phyloP scores from a whole-genome alignment of 2,888 invertebrate genomes.

The Lypha dubia region DNA sequence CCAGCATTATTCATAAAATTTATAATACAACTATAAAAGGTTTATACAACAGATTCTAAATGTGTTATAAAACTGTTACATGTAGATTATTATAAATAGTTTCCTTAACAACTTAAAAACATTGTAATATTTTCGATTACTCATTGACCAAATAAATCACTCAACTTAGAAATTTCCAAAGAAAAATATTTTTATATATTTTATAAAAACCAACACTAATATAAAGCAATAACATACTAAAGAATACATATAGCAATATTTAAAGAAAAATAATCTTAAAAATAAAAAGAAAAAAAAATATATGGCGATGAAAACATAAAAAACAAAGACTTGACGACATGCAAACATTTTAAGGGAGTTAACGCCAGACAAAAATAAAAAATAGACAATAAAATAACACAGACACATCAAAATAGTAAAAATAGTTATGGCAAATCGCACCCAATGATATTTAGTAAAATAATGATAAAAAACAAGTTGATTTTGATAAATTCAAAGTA shows the following conservation, averaged over 20 bases:
- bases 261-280: not conserved
- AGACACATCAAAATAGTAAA: conserved; percentile 41
- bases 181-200: not conserved
- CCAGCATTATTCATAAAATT: no score
- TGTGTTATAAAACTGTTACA: no score
- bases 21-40: no score
- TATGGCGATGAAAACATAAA: not conserved
- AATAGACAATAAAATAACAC: conserved; percentile 50
- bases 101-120: no score
- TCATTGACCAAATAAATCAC: not conserved
- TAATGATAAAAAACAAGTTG: not conserved
- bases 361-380: conserved; percentile 55
- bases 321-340: conserved; percentile 4
- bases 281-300: not conserved
- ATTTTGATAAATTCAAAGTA: not conserved
- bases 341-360: conserved; percentile 50
- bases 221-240: conserved; percentile 7
- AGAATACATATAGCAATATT: not conserved
- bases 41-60: no score
- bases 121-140: not conserved
- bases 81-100: no score
- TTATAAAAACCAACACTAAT: not conserved
- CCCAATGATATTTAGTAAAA: conserved; percentile 21
- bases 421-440: no score
- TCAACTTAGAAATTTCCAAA: not conserved